Evolutionary conservation across 2,113 vertebrate genomes (phyloP).

Genomic region (Hyperopisus bebe): DNA sequence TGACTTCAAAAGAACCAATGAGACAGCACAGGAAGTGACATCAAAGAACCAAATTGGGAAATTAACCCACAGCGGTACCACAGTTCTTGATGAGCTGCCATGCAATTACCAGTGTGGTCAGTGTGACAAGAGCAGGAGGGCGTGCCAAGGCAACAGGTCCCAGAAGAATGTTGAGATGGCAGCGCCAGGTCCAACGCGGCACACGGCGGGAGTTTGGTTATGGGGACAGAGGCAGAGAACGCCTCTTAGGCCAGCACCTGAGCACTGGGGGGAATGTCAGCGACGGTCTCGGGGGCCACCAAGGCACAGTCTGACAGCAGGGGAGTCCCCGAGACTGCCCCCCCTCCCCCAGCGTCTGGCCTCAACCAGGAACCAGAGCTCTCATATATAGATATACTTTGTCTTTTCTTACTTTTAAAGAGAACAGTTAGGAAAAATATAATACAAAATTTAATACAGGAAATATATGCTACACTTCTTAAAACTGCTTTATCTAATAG

Average conservation of each 20-base stretch:
- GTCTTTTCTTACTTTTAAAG: slow-evolving; percentile 54
- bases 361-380: slow-evolving; percentile 28
- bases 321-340: slow-evolving; percentile 50
- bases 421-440: slow-evolving; percentile 95
- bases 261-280: background rate
- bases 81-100: slow-evolving; percentile 56
- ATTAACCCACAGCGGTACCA: slow-evolving; percentile 38
- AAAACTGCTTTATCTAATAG: slow-evolving; percentile 60
- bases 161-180: background rate
- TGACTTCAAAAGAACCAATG: slow-evolving; percentile 42
- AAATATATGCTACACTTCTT: slow-evolving; percentile 80
- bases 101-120: slow-evolving; percentile 44
- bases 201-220: background rate
- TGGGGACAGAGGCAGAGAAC: background rate
- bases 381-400: slow-evolving; percentile 39
- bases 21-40: background rate
- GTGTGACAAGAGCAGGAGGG: background rate
- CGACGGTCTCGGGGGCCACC: slow-evolving; percentile 70
- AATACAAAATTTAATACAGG: slow-evolving; percentile 92
- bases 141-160: background rate
- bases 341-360: slow-evolving; percentile 56
- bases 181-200: background rate
- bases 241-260: background rate
- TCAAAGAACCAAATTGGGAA: slow-evolving; percentile 21
- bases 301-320: slow-evolving; percentile 87